phyloP scores from a whole-genome alignment of 2,113 vertebrate species.

The Eonycteris spelaea region DNA sequence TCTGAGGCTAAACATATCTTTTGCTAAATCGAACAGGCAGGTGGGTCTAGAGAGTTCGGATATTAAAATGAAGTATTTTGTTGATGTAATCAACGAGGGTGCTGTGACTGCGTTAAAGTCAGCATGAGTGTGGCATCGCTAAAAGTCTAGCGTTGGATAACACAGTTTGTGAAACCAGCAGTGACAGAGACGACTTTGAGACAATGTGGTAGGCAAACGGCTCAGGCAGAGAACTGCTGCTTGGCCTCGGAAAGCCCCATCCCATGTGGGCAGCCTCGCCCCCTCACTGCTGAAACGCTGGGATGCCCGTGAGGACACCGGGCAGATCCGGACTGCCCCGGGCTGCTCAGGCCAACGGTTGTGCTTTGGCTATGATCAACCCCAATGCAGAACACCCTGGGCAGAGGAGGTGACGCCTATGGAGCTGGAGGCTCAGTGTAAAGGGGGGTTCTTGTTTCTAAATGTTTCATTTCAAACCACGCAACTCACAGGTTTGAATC shows the following conservation, averaged over 20 bases:
- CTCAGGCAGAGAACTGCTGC: not conserved
- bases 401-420: rapidly evolving
- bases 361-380: not conserved
- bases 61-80: not conserved
- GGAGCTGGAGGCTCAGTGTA: not conserved
- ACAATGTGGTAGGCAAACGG: not conserved
- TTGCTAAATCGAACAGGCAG: constrained; percentile 19
- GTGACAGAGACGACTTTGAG: not conserved
- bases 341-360: not conserved
- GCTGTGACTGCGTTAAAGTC: not conserved
- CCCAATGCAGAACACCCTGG: not conserved
- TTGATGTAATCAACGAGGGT: not conserved
- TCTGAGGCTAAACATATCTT: constrained; percentile 31
- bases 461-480: not conserved
- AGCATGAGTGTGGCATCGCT: not conserved
- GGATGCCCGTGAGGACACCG: not conserved
- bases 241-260: not conserved
- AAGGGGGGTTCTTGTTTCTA: not conserved
- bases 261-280: not conserved
- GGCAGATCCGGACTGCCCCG: not conserved
- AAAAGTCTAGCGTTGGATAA: not conserved
- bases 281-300: not conserved
- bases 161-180: not conserved
- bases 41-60: not conserved
- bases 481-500: not conserved